These are phyloP conservation scores for Ommatoiulus sabulosus DNA, from an alignment of 2,888 invertebrate genomes.

Conservation along the genomic window DNA sequence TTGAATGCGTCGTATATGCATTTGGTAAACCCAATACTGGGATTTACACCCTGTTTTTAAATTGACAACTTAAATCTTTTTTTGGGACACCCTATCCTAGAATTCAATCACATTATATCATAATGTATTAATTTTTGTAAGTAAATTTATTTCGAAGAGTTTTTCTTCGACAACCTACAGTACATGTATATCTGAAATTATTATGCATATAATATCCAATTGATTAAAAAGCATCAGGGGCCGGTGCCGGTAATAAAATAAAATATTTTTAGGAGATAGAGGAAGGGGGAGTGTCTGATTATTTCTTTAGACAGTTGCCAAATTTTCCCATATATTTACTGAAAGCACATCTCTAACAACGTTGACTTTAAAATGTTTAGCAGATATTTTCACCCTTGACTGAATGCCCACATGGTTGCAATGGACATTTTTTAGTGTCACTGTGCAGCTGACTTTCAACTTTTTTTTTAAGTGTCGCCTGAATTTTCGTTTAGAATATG, in stretches of 20 bases:
- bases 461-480: background rate
- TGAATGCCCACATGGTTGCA: background rate
- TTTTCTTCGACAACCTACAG: background rate
- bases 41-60: no score
- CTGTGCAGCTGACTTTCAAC: background rate
- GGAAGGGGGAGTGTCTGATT: background rate
- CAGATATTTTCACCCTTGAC: background rate
- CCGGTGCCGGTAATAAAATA: no score
- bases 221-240: no score
- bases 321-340: background rate
- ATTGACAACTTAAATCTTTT: no score
- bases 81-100: no score
- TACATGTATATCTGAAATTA: background rate
- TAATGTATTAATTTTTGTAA: no score
- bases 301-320: background rate
- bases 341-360: background rate
- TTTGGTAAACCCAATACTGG: no score
- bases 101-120: no score
- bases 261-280: background rate
- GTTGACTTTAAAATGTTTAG: constrained; percentile 6
- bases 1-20: no score
- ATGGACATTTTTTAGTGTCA: background rate
- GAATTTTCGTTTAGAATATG: background rate
- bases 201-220: background rate
- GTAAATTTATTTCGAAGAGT: no score